Percentiles rank a stretch among this genome's conserved stretches.
phyloP scores from a whole-genome alignment of 2,113 vertebrate species.

The Mystacornis crossleyi region DNA sequence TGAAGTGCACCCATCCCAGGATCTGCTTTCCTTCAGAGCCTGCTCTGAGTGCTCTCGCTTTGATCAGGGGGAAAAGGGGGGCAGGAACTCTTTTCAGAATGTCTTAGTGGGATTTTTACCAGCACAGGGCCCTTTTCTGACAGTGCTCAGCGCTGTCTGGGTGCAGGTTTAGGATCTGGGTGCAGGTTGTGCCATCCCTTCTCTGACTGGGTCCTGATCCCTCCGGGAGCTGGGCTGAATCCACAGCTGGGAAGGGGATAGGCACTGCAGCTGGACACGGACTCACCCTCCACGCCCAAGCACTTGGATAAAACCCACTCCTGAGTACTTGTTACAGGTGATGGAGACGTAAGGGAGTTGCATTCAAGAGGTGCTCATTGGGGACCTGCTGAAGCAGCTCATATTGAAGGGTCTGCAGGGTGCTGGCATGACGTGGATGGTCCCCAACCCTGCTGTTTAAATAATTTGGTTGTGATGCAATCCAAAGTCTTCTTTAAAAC shows the following conservation, averaged over 20 bases:
- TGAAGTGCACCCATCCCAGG: not conserved
- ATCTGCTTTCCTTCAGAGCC: slow-evolving; percentile 37
- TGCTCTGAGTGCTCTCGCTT: not conserved
- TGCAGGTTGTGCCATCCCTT: not conserved
- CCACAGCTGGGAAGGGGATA: not conserved
- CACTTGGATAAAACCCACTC: not conserved
- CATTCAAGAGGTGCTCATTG: not conserved
- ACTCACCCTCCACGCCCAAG: not conserved
- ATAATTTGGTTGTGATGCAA: not conserved
- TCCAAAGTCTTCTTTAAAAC: not conserved
- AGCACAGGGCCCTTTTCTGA: not conserved
- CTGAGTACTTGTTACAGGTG: not conserved
- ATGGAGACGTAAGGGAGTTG: not conserved
- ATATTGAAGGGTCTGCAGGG: not conserved
- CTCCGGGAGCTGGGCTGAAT: not conserved
- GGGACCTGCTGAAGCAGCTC: not conserved
- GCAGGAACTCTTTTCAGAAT: not conserved
- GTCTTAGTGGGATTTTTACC: not conserved
- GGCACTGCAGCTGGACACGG: not conserved
- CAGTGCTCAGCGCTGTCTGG: not conserved
- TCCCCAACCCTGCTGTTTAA: not conserved
- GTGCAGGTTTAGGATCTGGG: not conserved
- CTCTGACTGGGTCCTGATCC: fast-evolving
- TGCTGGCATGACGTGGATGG: not conserved
- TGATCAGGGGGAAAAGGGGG: not conserved